Evolutionary conservation across 2,888 invertebrate species (phyloP), one percentile per base, ranked within the genome.

Genomic region (Troglohyphantes excavatus): DNA sequence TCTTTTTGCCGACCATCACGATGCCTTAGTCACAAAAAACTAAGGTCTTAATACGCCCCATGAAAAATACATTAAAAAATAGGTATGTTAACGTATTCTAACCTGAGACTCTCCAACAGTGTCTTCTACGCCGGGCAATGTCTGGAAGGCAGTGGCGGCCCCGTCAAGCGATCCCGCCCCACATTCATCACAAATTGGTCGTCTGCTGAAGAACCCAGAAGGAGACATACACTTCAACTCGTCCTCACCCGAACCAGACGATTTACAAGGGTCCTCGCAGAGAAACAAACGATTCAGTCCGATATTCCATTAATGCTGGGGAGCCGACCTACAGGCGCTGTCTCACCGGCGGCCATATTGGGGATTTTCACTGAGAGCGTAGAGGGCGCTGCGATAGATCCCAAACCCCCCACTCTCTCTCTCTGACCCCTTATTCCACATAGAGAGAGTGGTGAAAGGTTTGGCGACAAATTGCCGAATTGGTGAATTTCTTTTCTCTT

Each of bases 171-270:
- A 79, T 39, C 27, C 76, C 65, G 53, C 39, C 88, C 76, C 82
- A 82, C 75, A 70, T 13, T 75, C 75, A 19, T 76, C 68, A 23
- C 46, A 39, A 68, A 39, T 75, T 67, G 59, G 26, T 76, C 39
- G 26, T 43, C 61, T 76, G 53, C 17, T n/a, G 29, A 39, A 46
- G 67, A 59, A 76, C 88, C 75, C 67, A 70, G 43, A 72, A 33
- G 76, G 68, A 89, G 68, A 89, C 88, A 89, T 89, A 89, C 88
- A 89, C 75, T 53, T 53, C 67, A 53, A 53, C 46, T 46, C 23
- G 29, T n/a, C 67, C 29, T 63, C 19, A 65, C 26, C 29, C 53
- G 33, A 33, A 33, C 33, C 53, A 53, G 53, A 39, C 29, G 39
- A 21, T 63, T 61, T 11, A 23, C 26, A 27, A n/a, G n/a, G 43